Conservation (phyloP, 2,797 vertebrate genomes). For the Hemitrygon akajei region DNA sequence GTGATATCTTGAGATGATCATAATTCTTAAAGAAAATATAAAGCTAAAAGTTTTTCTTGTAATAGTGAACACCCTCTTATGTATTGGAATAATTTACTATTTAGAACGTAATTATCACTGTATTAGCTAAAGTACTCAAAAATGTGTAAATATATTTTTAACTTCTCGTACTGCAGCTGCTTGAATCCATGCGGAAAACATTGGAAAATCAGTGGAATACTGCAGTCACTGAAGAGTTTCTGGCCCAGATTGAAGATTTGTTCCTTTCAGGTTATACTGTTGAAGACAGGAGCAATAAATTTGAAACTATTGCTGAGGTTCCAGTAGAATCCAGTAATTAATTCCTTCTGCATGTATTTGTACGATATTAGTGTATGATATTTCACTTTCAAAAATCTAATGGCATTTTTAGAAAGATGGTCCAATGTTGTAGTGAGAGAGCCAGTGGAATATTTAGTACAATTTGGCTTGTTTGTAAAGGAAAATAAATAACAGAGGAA, state of each 20-base stretch:
- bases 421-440: background rate
- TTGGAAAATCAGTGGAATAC: slow-evolving; percentile 69
- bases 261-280: slow-evolving; percentile 72
- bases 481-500: background rate
- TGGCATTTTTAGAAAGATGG: background rate
- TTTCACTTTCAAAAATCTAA: background rate
- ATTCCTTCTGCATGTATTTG: background rate
- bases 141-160: background rate
- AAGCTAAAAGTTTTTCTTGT: background rate
- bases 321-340: slow-evolving; percentile 38
- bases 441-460: background rate
- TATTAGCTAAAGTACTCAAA: background rate
- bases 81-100: background rate
- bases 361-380: background rate
- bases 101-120: background rate
- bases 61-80: background rate
- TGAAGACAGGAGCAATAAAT: slow-evolving; percentile 47
- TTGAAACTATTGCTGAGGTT: slow-evolving; percentile 49
- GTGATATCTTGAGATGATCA: background rate
- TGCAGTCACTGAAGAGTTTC: slow-evolving; percentile 71
- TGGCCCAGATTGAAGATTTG: slow-evolving; percentile 77
- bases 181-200: slow-evolving; percentile 80
- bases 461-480: background rate
- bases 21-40: background rate
- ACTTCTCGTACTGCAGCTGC: slow-evolving; percentile 64